phyloP scores from a whole-genome alignment of 1,140 invertebrate species.

The Trichogramma pretiosum region DNA sequence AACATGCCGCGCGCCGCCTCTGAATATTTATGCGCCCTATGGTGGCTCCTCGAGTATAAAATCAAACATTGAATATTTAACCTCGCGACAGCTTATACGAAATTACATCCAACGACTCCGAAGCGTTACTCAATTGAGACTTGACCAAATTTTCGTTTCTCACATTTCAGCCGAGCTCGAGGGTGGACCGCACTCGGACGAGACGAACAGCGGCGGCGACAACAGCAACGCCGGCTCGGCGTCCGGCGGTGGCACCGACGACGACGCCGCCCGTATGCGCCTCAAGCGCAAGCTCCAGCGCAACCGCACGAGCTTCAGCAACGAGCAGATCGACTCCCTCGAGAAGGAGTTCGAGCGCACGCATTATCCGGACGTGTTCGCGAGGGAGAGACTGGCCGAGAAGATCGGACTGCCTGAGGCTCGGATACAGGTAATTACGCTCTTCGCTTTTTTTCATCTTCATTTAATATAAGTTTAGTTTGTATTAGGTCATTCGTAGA shows the following conservation, averaged over 20 bases:
- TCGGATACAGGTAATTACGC: conserved; percentile 78
- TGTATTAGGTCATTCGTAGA: too few relatives aligned
- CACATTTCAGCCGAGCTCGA: conserved; percentile 42
- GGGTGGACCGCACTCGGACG: conserved; percentile 62
- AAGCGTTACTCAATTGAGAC: too few relatives aligned
- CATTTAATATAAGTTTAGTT: too few relatives aligned
- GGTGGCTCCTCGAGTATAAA: too few relatives aligned
- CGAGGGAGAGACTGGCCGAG: conserved; percentile 85
- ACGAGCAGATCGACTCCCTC: conserved; percentile 96
- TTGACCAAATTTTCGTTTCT: too few relatives aligned
- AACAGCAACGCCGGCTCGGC: conserved; percentile 68
- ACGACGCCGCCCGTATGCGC: conserved; percentile 76
- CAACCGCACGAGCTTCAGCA: conserved; percentile 97
- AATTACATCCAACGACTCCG: too few relatives aligned
- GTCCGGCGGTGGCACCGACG: conserved; percentile 56
- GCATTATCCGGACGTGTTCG: conserved; percentile 91
- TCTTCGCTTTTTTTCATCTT: background rate
- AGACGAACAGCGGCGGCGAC: conserved; percentile 70
- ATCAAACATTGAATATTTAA: too few relatives aligned
- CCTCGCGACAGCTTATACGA: too few relatives aligned
- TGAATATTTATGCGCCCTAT: too few relatives aligned
- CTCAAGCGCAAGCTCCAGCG: conserved; percentile 95
- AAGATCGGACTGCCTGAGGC: conserved; percentile 97
- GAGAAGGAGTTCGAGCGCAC: conserved; percentile 93
- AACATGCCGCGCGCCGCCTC: too few relatives aligned